Base-by-base conservation (phyloP, 2,797 vertebrate genomes). In the Triplophysa bombifrons region DNA sequence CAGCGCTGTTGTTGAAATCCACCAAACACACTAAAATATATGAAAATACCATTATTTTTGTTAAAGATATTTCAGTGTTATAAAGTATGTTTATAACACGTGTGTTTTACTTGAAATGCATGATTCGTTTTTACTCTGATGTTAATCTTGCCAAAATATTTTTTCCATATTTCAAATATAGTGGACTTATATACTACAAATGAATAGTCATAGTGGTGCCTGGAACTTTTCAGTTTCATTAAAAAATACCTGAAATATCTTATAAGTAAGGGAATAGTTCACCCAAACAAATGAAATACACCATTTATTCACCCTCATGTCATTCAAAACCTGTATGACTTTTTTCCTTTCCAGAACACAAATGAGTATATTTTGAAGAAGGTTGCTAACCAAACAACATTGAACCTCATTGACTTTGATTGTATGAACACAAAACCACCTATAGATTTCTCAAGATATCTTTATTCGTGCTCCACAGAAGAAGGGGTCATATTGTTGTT, bases 1-100 rank as follows among this genome's bases (percentile, higher is more conserved):
- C 87, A 84, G 66, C 81, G 91, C 74, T 92, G 93, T 88, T 95
- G 91, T 86, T 90, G 89, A 87, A 72, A 41, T 27, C 44, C 51
- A 50, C 58, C n/a, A 16, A 48, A 34, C 2, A 12, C 55, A 50
- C 27, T 55, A n/a, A 20, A 75, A 50, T 51, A 79, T 30, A 68
- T 65, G 17, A 72, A 34, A 55, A 85, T 65, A 44, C 63, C 60
- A 68, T 68, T 25, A 61, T 76, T 74, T 14, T 53, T 61, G 30
- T 34, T 74, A 65, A 80, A 73, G 48, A 80, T 51, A 56, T 20
- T 56, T 46, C 38, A 17, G 51, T 41, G 30, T 73, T 38, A 50
- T 38, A 70, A 34, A 73, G 3, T 46, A 71, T 41, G 56, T 56
- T 41, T 65, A 50, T 66, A 72, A 58, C 25, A 58, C 76, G 51